A percentile compares a stretch with the other conserved stretches of the same genome.
Evolutionary conservation across 2,113 vertebrate species (phyloP).

Genomic region (Cheilinus undulatus): DNA sequence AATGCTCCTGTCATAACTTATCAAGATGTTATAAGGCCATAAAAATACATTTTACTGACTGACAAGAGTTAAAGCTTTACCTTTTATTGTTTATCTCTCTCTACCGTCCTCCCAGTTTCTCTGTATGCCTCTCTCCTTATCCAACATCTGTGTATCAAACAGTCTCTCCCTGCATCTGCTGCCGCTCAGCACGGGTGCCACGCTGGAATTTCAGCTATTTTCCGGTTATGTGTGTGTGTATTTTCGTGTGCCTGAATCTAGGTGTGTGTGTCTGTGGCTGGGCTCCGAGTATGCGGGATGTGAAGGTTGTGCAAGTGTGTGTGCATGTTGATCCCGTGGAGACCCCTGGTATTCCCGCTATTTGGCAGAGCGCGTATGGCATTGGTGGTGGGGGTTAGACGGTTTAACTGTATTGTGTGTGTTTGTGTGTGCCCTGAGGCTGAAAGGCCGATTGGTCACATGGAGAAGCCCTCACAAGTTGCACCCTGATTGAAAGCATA

Average conservation of each 20-base stretch:
- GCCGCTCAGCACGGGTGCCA: slow-evolving; percentile 68
- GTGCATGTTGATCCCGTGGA: slow-evolving; percentile 66
- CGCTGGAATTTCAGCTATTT: slow-evolving; percentile 81
- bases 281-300: slow-evolving; percentile 58
- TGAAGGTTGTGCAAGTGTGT: slow-evolving; percentile 54
- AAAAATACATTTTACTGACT: slow-evolving; percentile 1
- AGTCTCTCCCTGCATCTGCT: slow-evolving; percentile 67
- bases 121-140: slow-evolving; percentile 11
- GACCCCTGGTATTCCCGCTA: slow-evolving; percentile 74
- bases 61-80: neutral
- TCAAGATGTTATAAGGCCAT: slow-evolving; percentile 12
- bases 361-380: slow-evolving; percentile 57
- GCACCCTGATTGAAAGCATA: slow-evolving; percentile 41
- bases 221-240: slow-evolving; percentile 40
- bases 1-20: neutral
- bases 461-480: slow-evolving; percentile 50
- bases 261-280: slow-evolving; percentile 11
- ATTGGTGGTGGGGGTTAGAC: slow-evolving; percentile 48
- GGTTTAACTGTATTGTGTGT: slow-evolving; percentile 47
- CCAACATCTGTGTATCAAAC: slow-evolving; percentile 71
- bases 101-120: neutral
- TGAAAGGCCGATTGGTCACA: slow-evolving; percentile 61
- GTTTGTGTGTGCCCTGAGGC: slow-evolving; percentile 29
- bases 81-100: slow-evolving; percentile 8
- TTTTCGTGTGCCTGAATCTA: slow-evolving; percentile 31